Conservation (phyloP, 92 coral and sea anemone species). For the Desmophyllum pertusum region DNA sequence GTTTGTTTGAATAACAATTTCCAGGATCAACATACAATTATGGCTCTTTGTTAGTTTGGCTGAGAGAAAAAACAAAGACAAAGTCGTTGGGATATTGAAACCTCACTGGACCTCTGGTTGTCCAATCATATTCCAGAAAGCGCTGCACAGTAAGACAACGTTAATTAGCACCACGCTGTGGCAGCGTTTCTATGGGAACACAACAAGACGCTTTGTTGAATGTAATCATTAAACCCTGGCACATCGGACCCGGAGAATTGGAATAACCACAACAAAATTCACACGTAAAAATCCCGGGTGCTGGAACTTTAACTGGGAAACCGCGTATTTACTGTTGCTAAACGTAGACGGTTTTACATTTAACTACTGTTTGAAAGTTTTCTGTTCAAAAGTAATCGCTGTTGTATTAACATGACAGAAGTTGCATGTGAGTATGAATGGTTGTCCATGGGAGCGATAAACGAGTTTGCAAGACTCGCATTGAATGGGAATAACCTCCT, state of each 20-base stretch:
- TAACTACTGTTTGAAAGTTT: constrained; percentile 2
- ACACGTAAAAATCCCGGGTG: constrained; percentile 1
- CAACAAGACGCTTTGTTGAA: constrained; percentile 41
- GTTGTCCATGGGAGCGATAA: background rate
- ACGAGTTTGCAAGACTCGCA: background rate
- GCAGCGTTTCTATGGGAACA: constrained; percentile 62
- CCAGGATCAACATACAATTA: constrained; percentile 33
- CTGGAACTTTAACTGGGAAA: background rate
- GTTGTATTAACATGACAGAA: constrained; percentile 65
- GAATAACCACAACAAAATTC: constrained; percentile 5
- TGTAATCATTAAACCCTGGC: constrained; percentile 37
- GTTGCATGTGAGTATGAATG: constrained; percentile 73
- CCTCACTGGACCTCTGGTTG: constrained; percentile 44
- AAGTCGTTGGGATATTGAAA: constrained; percentile 36
- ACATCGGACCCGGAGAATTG: background rate
- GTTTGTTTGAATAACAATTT: constrained; percentile 31
- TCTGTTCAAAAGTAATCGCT: constrained; percentile 16
- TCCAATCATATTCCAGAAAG: constrained; percentile 59
- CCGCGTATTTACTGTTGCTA: background rate
- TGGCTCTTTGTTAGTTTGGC: background rate
- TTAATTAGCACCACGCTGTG: constrained; percentile 40
- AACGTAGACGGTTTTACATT: too few species aligned
- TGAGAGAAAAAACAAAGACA: constrained; percentile 11
- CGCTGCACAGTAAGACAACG: constrained; percentile 29
- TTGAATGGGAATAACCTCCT: background rate